Conservation (phyloP, 2,888 invertebrate species). For the Thymelicus acteon region DNA sequence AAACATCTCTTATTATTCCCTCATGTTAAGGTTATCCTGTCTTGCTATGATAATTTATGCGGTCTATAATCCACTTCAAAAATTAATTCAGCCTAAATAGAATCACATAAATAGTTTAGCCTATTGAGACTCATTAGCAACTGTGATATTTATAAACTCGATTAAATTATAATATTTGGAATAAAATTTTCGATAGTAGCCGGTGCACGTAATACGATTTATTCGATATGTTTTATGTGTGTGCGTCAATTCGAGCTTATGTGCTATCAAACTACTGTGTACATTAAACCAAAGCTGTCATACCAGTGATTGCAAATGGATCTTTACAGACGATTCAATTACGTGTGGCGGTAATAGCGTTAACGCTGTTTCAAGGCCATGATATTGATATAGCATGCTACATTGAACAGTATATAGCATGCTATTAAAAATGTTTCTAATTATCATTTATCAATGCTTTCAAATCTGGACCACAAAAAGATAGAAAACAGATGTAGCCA, state of each 20-base stretch:
- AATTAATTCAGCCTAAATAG: too few species aligned
- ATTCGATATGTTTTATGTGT: background rate
- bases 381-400: background rate
- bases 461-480: background rate
- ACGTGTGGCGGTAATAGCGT: background rate
- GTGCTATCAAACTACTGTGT: slow-evolving; percentile 35
- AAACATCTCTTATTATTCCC: too few species aligned
- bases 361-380: background rate
- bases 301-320: slow-evolving; percentile 18
- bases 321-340: slow-evolving; percentile 14
- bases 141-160: too few species aligned
- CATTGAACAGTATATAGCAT: background rate
- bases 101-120: too few species aligned
- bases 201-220: slow-evolving; percentile 3
- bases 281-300: slow-evolving; percentile 20
- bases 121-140: too few species aligned
- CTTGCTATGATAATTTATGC: too few species aligned
- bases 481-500: background rate
- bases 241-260: slow-evolving; percentile 29
- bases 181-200: background rate
- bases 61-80: too few species aligned
- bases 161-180: too few species aligned
- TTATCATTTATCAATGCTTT: background rate
- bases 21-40: too few species aligned
- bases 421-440: background rate